A percentile compares a stretch with the other conserved stretches of the same genome.
phyloP scores from a whole-genome alignment of 1,140 invertebrate species.

The Scaptomyza hsui region DNA sequence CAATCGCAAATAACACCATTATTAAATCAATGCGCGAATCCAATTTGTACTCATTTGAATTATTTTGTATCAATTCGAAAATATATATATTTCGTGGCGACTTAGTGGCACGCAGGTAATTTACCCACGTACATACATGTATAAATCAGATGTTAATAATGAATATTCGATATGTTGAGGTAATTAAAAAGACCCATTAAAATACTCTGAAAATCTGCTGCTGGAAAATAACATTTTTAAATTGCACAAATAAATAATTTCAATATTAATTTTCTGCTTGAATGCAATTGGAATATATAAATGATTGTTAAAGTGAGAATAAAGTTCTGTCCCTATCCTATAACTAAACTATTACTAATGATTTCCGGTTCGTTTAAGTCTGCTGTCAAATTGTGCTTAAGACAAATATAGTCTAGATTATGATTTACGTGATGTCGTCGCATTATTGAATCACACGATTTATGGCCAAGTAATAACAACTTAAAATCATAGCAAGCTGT shows the following conservation, averaged over 20 bases:
- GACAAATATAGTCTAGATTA: constrained; percentile 60
- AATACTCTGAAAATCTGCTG: background rate
- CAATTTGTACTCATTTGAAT: constrained; percentile 42
- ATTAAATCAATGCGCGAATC: constrained; percentile 49
- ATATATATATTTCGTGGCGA: constrained; percentile 1
- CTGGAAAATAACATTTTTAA: background rate
- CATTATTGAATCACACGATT: constrained; percentile 57
- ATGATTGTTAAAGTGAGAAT: background rate
- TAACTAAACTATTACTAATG: background rate
- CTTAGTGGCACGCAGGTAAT: constrained; percentile 5
- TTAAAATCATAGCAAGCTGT: constrained; percentile 62
- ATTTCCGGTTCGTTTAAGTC: background rate
- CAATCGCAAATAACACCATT: constrained; percentile 15
- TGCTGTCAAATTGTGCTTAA: constrained; percentile 34
- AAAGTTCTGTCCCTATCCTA: background rate
- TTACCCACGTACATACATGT: too few relatives aligned
- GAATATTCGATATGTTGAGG: background rate
- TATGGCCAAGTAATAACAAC: constrained; percentile 64
- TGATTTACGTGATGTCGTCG: constrained; percentile 59
- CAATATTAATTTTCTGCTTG: background rate
- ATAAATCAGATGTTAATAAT: constrained; percentile 7
- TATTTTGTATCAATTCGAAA: constrained; percentile 8
- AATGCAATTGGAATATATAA: too few relatives aligned
- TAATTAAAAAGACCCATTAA: background rate
- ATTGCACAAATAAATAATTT: background rate